phyloP scores from a whole-genome alignment of 2,888 invertebrate genomes.

The Atethmia centrago region DNA sequence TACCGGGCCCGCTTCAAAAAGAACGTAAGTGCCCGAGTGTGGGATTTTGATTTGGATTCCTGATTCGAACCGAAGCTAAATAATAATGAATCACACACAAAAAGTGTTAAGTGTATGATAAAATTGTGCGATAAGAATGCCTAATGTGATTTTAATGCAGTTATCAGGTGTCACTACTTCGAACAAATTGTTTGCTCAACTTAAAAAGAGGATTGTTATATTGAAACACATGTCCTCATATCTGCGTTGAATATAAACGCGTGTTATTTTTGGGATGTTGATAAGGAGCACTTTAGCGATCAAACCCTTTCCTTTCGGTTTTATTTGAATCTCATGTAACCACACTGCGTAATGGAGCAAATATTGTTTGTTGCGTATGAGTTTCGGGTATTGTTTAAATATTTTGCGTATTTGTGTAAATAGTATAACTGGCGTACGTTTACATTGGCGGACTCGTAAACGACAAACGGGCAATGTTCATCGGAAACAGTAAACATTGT shows the following conservation, averaged over 20 bases:
- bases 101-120: conserved; percentile 54
- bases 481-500: conserved; percentile 73
- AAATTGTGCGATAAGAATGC: conserved; percentile 50
- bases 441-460: conserved; percentile 62
- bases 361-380: conserved; percentile 51
- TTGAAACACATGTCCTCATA: conserved; percentile 57
- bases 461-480: conserved; percentile 66
- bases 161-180: conserved; percentile 55
- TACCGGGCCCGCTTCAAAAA: conserved; percentile 44
- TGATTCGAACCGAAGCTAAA: conserved; percentile 54
- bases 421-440: conserved; percentile 55
- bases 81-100: conserved; percentile 47
- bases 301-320: conserved; percentile 60
- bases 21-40: conserved; percentile 49
- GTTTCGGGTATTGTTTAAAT: conserved; percentile 61
- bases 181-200: conserved; percentile 61
- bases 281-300: conserved; percentile 65
- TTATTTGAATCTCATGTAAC: conserved; percentile 49
- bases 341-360: conserved; percentile 62
- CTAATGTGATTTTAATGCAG: conserved; percentile 59
- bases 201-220: conserved; percentile 55
- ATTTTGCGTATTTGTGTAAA: conserved; percentile 51
- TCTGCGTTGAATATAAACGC: conserved; percentile 51
- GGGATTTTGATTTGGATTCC: conserved; percentile 58
- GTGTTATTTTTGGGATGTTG: conserved; percentile 58